These are phyloP conservation scores for Drosophila guanche DNA, from an alignment of 1,140 invertebrate species.

Conservation along the genomic window DNA sequence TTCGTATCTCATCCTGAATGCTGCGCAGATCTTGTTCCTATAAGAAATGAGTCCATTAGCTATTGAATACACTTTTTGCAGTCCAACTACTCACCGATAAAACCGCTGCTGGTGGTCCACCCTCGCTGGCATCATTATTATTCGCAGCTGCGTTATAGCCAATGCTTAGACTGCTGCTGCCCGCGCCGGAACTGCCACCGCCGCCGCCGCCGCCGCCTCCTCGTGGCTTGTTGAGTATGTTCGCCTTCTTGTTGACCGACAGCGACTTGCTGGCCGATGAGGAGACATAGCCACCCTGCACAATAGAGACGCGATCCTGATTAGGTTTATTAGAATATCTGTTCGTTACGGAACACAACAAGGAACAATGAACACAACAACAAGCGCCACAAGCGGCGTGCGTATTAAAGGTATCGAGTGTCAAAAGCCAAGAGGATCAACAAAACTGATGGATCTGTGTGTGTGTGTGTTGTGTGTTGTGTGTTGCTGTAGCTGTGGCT, in stretches of 20 bases:
- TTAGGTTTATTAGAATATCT: slow-evolving; percentile 81
- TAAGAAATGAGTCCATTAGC: neutral
- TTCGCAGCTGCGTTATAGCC: slow-evolving; percentile 67
- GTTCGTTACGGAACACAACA: slow-evolving; percentile 72
- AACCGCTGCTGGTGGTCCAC: slow-evolving; percentile 47
- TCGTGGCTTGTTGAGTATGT: slow-evolving; percentile 87
- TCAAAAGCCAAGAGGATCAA: slow-evolving; percentile 25
- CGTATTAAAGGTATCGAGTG: slow-evolving; percentile 60
- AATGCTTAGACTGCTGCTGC: slow-evolving; percentile 47
- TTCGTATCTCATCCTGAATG: slow-evolving; percentile 93
- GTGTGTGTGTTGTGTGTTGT: slow-evolving; percentile 8
- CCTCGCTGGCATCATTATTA: slow-evolving; percentile 69
- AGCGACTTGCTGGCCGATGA: slow-evolving; percentile 84
- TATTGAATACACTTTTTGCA: too few species aligned
- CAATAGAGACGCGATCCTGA: slow-evolving; percentile 86
- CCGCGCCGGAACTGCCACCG: slow-evolving; percentile 48
- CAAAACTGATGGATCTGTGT: slow-evolving; percentile 14
- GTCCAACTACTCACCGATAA: slow-evolving; percentile 59
- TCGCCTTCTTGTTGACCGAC: slow-evolving; percentile 87
- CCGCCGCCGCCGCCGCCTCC: slow-evolving; percentile 68
- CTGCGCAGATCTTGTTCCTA: slow-evolving; percentile 89
- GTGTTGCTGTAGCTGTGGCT: slow-evolving; percentile 21
- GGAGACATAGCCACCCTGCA: slow-evolving; percentile 86
- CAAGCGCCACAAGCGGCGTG: slow-evolving; percentile 73
- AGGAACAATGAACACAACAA: slow-evolving; percentile 82